Conservation (phyloP, 2,113 vertebrate species). For the Crocuta crocuta region DNA sequence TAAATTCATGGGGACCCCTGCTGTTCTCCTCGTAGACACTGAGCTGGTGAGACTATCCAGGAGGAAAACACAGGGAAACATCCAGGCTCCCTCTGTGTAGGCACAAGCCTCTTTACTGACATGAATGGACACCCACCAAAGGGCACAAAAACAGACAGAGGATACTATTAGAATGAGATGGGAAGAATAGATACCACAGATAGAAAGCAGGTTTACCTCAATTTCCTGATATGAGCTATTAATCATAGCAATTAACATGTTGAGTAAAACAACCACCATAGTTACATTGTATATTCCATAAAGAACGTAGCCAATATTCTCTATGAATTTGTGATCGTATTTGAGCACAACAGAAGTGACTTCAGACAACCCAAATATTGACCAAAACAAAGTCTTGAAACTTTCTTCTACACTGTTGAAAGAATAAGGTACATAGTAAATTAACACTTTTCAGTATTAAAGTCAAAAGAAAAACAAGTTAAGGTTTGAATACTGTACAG, state of each 20-base stretch:
- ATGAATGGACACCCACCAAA: neutral
- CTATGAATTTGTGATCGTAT: conserved; percentile 94
- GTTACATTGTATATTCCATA: conserved; percentile 95
- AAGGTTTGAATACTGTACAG: neutral
- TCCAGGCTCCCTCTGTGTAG: too few species aligned
- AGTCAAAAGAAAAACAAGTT: conserved; percentile 5
- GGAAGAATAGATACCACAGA: neutral
- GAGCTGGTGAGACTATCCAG: neutral
- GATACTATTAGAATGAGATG: neutral
- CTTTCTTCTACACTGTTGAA: conserved; percentile 92
- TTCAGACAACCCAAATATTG: conserved; percentile 94
- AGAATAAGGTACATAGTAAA: conserved; percentile 45
- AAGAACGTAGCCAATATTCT: conserved; percentile 94
- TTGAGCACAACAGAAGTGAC: conserved; percentile 94
- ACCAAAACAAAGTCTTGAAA: conserved; percentile 95
- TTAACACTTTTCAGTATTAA: neutral
- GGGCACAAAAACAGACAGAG: neutral
- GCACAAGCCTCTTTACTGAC: neutral
- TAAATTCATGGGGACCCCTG: fast-evolving
- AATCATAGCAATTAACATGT: conserved; percentile 96
- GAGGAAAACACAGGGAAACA: neutral
- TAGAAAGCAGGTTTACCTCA: conserved; percentile 86
- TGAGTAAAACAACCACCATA: conserved; percentile 94
- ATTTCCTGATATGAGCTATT: conserved; percentile 95
- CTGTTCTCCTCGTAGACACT: neutral